These are phyloP conservation scores for Parnassius apollo DNA, from an alignment of 2,888 invertebrate species.

Conservation along the genomic window DNA sequence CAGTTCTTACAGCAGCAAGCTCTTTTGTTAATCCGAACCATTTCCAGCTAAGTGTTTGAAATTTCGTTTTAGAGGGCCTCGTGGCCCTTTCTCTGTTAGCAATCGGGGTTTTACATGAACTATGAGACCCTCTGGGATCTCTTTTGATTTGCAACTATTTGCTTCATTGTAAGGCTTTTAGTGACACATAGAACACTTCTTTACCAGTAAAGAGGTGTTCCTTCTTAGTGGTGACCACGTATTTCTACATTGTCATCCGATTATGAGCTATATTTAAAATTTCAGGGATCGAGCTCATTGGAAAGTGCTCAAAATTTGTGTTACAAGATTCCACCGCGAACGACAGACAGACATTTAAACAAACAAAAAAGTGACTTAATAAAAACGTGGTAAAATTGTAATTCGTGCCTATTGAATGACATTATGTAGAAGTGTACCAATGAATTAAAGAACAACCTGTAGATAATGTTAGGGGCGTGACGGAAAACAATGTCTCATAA, in stretches of 20 bases:
- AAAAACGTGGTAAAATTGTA: not conserved
- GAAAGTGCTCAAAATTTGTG: too few species aligned
- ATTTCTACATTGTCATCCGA: too few species aligned
- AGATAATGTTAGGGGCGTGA: conserved; percentile 14
- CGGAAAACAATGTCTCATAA: conserved; percentile 18
- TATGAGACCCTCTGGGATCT: conserved; percentile 95
- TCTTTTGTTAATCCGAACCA: conserved; percentile 99
- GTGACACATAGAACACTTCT: conserved; percentile 66
- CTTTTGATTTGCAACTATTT: conserved; percentile 94
- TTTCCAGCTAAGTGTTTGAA: conserved; percentile 98
- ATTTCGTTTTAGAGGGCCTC: conserved; percentile 93
- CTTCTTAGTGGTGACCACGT: too few species aligned
- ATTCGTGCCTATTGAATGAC: not conserved
- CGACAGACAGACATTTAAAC: too few species aligned
- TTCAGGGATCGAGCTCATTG: too few species aligned
- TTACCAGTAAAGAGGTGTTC: too few species aligned
- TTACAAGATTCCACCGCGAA: too few species aligned
- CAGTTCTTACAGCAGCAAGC: conserved; percentile 98
- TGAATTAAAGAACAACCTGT: conserved; percentile 13
- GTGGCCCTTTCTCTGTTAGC: conserved; percentile 96
- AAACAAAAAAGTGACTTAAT: too few species aligned
- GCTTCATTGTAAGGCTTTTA: conserved; percentile 90
- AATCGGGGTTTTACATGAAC: conserved; percentile 94
- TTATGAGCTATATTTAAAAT: too few species aligned
- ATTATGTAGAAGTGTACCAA: not conserved